Percentiles rank a stretch among this genome's conserved stretches.
Conservation (phyloP, 2,888 invertebrate genomes). For the Polydrusus pterygomalis region DNA sequence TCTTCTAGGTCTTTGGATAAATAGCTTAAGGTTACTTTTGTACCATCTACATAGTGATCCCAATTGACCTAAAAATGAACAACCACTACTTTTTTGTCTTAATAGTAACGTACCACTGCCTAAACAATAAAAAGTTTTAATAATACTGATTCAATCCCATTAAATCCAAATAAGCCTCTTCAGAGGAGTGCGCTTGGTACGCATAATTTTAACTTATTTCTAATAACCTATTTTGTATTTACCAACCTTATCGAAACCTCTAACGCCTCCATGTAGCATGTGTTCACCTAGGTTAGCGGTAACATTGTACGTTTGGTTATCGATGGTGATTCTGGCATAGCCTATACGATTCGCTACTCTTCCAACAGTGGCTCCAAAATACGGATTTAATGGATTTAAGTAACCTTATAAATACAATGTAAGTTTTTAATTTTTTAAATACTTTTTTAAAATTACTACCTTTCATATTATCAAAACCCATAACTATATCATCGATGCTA, state of each 20-base stretch:
- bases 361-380: conserved; percentile 92
- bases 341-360: conserved; percentile 89
- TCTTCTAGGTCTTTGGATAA: conserved; percentile 87
- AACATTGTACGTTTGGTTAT: conserved; percentile 81
- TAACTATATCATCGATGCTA: conserved; percentile 83
- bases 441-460: conserved; percentile 74
- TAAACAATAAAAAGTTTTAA: too few species aligned
- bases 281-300: conserved; percentile 81
- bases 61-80: conserved; percentile 75
- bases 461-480: conserved; percentile 88
- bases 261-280: conserved; percentile 88
- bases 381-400: conserved; percentile 80
- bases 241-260: conserved; percentile 84
- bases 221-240: neutral
- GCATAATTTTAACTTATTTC: neutral
- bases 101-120: too few species aligned
- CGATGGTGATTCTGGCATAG: conserved; percentile 81
- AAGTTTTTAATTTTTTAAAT: too few species aligned
- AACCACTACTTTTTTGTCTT: too few species aligned
- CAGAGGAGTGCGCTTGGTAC: too few species aligned
- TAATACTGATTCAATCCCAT: too few species aligned
- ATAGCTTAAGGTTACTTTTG: conserved; percentile 83
- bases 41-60: conserved; percentile 77
- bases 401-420: conserved; percentile 75
- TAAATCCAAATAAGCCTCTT: neutral